Conservation (phyloP, 35 echinoderm and acorn worm species). For the Chiridota heheva region DNA sequence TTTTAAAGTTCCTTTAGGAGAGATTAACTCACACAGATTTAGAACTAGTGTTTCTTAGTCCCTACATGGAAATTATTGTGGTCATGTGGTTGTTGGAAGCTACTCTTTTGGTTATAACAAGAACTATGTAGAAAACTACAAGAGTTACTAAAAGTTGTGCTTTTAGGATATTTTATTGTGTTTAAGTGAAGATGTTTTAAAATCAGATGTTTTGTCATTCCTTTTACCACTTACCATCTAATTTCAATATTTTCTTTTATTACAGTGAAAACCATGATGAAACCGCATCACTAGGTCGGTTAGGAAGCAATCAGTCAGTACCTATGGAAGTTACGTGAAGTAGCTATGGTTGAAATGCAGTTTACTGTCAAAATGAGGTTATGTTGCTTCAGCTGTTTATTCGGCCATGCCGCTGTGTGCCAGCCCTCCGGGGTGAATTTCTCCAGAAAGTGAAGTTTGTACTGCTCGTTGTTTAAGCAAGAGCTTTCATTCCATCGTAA, state of each 20-base stretch:
- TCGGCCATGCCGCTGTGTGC: no score
- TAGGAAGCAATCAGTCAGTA: conserved; percentile 37
- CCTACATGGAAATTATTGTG: conserved; percentile 2
- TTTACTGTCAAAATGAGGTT: no score
- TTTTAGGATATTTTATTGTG: background rate
- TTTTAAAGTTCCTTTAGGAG: no score
- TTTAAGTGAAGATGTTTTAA: background rate
- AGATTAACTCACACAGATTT: no score
- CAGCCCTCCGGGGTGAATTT: no score
- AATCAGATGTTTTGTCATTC: background rate
- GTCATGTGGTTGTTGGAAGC: background rate
- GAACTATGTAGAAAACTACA: background rate
- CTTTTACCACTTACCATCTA: no score
- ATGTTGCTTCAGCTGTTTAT: no score
- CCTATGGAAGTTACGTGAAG: conserved; percentile 48
- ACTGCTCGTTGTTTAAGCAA: no score
- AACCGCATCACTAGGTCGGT: conserved; percentile 12
- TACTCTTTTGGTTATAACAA: background rate
- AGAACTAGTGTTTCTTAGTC: no score
- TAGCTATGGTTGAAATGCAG: no score
- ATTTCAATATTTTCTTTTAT: background rate
- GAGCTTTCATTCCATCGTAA: no score
- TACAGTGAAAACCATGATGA: conserved; percentile 48
- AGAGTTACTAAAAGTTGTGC: background rate
- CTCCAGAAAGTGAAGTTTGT: no score